Conservation (phyloP, 2,113 vertebrate genomes). For the Scophthalmus maximus region DNA sequence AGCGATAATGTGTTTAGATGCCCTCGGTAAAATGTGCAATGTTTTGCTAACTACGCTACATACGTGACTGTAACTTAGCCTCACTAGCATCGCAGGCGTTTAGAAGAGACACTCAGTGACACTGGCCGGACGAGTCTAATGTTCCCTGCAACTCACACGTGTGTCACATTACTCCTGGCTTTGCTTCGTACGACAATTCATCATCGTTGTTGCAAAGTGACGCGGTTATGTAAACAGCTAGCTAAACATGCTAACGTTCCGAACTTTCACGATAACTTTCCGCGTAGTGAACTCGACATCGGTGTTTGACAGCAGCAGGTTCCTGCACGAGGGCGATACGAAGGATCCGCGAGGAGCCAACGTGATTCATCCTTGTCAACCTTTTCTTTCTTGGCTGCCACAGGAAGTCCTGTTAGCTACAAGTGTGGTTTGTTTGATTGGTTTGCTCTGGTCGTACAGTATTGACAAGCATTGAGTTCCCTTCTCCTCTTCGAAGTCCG, state of each 20-base stretch:
- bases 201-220: not conserved
- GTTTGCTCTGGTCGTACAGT: too few species aligned
- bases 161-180: too few species aligned
- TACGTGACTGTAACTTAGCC: slow-evolving; percentile 49
- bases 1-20: not conserved
- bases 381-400: too few species aligned
- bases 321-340: too few species aligned
- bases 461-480: too few species aligned
- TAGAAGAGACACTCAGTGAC: not conserved
- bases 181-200: too few species aligned
- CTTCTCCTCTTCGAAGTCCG: too few species aligned
- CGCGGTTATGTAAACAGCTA: slow-evolving; percentile 50
- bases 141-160: too few species aligned
- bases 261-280: slow-evolving; percentile 57
- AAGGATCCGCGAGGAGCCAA: too few species aligned
- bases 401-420: too few species aligned
- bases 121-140: not conserved
- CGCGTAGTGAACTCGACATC: not conserved
- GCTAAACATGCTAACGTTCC: slow-evolving; percentile 33
- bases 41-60: slow-evolving; percentile 54
- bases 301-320: not conserved
- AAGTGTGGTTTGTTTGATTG: not conserved
- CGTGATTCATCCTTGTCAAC: too few species aligned
- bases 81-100: slow-evolving; percentile 18
- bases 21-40: slow-evolving; percentile 5